Conservation (phyloP, 2,888 invertebrate genomes). For the Aromia moschata region DNA sequence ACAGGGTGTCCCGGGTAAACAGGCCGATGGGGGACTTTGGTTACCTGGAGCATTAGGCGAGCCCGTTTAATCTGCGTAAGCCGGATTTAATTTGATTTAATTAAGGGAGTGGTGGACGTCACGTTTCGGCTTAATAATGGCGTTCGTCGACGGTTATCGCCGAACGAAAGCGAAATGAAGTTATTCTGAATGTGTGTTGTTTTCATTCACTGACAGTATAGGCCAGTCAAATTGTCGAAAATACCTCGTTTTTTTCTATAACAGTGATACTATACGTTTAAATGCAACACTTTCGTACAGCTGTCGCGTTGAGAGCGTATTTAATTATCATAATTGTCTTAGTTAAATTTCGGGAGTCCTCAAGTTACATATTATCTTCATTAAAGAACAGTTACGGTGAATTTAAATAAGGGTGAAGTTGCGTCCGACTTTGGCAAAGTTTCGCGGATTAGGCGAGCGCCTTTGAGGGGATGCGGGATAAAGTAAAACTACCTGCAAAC, state of each 20-base stretch:
- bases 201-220: too few species aligned
- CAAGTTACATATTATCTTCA: conserved; percentile 13
- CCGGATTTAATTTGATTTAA: not conserved
- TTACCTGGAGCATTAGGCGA: not conserved
- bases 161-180: too few species aligned
- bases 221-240: too few species aligned
- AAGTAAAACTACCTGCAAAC: not conserved
- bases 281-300: too few species aligned
- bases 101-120: not conserved
- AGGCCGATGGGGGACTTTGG: not conserved
- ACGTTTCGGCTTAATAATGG: too few species aligned
- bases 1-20: conserved; percentile 14
- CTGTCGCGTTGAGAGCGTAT: too few species aligned
- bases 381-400: conserved; percentile 3
- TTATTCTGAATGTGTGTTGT: too few species aligned
- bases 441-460: conserved; percentile 14
- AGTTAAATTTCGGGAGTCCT: conserved; percentile 4
- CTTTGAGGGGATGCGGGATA: conserved; percentile 2
- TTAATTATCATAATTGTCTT: not conserved
- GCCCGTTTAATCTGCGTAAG: not conserved
- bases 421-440: conserved; percentile 16
- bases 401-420: conserved; percentile 20
- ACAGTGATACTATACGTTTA: too few species aligned
- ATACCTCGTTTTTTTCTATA: too few species aligned
- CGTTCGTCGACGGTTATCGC: too few species aligned